Evolutionary conservation across 2,797 vertebrate species (phyloP).

Genomic region (Trichosurus vulpecula): DNA sequence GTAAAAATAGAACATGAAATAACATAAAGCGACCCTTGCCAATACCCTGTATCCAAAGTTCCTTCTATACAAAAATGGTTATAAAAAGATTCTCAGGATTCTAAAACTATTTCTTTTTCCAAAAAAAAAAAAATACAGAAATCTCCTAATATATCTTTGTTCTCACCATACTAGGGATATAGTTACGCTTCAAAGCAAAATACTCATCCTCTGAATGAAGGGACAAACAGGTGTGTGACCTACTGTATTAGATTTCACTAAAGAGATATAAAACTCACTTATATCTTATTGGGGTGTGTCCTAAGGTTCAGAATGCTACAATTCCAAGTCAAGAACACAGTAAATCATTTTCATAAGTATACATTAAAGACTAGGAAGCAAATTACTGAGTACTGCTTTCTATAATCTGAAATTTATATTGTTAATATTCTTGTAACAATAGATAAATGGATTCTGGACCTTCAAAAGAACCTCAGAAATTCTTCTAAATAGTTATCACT

Average conservation of each 20-base stretch:
- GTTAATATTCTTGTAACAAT: conserved; percentile 31
- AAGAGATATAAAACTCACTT: conserved; percentile 3
- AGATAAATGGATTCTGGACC: not conserved
- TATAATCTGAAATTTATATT: conserved; percentile 17
- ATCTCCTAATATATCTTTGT: conserved; percentile 6
- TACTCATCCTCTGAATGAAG: not conserved
- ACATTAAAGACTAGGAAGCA: conserved; percentile 22
- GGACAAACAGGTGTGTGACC: not conserved
- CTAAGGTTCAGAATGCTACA: conserved; percentile 6
- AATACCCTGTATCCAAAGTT: not conserved
- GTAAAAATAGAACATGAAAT: conserved; percentile 44
- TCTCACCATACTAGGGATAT: conserved; percentile 19
- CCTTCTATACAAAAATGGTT: not conserved
- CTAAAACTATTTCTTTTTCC: conserved; percentile 8
- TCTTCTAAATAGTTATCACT: not conserved
- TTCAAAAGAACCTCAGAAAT: not conserved
- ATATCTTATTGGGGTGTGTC: conserved; percentile 25
- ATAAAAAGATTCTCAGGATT: not conserved
- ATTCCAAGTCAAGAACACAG: conserved; percentile 4
- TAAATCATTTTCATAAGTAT: conserved; percentile 19
- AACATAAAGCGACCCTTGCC: not conserved
- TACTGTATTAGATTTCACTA: conserved; percentile 30
- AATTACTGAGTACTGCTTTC: conserved; percentile 25
- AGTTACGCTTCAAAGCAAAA: not conserved
- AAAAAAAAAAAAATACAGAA: not conserved